Evolutionary conservation across 1,140 invertebrate species (phyloP), one percentile per base, ranked within the genome.

Genomic region (Bombus superbus): DNA sequence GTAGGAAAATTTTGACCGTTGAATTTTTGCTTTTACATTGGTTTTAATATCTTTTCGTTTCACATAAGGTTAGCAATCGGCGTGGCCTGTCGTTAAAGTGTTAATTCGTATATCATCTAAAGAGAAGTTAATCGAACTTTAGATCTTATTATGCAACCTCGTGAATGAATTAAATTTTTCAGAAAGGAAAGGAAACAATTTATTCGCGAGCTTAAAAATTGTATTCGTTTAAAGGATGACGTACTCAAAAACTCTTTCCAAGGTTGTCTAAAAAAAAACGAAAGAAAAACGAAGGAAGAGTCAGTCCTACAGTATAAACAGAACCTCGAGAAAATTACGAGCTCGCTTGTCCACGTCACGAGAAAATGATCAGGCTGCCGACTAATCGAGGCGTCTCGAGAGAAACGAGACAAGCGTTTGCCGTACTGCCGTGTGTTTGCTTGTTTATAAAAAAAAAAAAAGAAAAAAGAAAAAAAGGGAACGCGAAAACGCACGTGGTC

Each of bases 381-480:
- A 82, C 42, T 73, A 71, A 71, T 75, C 69, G 40, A 64, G 22
- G 32, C 13, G 80, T 74, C 80, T 71, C 74, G 66, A 44, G 28
- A 32, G 11, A 13, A 80, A 53, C 5, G 40, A 59, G 66, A 71
- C 38, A 22, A 22, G 13, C 38, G 68, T 76, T 53, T 35, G 74
- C 38, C 32, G 82, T 83, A 62, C 82, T 71, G 82, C 53, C 76
- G 76, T 62, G 82, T 44, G 53, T 79, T 79, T 79, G 47, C 66
- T 72, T 64, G 72, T 83, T 83, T 53, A n/a, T 8, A 22, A 32
- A 15, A 73, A 35, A n/a, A 38, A 42, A 62, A 1, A 3, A 68
- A 0, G 13, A 40, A 44, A 77, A 42, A 42, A 22, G 15, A 28
- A 74, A 59, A 59, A 32, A 10, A 76, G 35, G 32, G 35, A n/a